phyloP scores from a whole-genome alignment of 2,888 invertebrate genomes.

The Zootermopsis nevadensis region DNA sequence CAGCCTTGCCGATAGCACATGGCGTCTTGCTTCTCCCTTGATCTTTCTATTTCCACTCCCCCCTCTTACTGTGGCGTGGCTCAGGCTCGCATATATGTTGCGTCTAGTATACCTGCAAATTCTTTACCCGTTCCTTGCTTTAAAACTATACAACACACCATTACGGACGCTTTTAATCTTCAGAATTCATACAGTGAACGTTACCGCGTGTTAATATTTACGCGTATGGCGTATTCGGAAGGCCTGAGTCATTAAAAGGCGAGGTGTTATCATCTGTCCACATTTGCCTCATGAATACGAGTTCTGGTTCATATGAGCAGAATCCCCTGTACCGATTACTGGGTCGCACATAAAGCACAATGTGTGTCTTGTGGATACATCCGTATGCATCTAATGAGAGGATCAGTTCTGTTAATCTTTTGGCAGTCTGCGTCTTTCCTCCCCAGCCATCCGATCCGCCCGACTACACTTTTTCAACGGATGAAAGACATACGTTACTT shows the following conservation, averaged over 20 bases:
- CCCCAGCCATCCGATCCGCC: not conserved
- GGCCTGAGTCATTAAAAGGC: not conserved
- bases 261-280: not conserved
- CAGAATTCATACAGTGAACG: not conserved
- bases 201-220: not conserved
- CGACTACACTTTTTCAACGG: not conserved
- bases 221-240: not conserved
- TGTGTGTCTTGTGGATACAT: not conserved
- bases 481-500: not conserved
- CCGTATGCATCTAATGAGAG: slow-evolving; percentile 27
- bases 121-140: not conserved
- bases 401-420: slow-evolving; percentile 18
- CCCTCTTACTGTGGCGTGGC: no score
- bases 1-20: no score
- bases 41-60: no score
- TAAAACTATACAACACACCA: not conserved
- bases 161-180: slow-evolving; percentile 10
- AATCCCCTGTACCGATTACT: not conserved
- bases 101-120: no score
- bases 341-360: not conserved
- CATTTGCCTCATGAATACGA: slow-evolving; percentile 1
- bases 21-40: no score
- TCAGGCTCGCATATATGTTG: no score
- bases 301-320: not conserved
- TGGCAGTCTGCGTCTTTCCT: slow-evolving; percentile 1